A percentile compares a stretch with the other conserved stretches of the same genome.
These are phyloP conservation scores for Iguana delicatissima DNA, from an alignment of 2,797 vertebrate species.

Conservation along the genomic window DNA sequence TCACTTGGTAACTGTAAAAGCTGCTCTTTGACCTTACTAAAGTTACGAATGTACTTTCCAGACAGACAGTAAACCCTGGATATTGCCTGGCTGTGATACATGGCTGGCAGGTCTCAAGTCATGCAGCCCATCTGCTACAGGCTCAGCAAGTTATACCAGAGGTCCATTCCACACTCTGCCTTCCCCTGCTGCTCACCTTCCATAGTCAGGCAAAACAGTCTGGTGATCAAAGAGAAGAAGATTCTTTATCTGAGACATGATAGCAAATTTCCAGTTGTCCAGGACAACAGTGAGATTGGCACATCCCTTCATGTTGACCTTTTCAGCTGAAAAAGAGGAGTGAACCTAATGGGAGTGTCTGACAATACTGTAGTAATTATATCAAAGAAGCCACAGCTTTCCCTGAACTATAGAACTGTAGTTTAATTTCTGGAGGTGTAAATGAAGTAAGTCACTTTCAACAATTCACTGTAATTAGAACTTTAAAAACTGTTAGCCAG, in stretches of 20 bases:
- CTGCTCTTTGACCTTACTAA: no score
- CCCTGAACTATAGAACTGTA: background rate
- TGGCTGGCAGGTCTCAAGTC: background rate
- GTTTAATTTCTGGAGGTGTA: background rate
- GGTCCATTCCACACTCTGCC: accelerated
- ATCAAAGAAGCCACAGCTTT: background rate
- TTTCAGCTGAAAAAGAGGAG: slow-evolving; percentile 71
- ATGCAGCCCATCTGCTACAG: background rate
- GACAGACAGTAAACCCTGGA: background rate
- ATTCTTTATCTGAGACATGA: slow-evolving; percentile 88
- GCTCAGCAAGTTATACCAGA: background rate
- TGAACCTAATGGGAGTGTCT: background rate
- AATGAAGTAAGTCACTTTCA: background rate
- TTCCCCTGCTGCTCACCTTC: slow-evolving; percentile 77
- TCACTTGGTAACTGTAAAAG: no score
- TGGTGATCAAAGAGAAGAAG: slow-evolving; percentile 88
- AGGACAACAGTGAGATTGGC: slow-evolving; percentile 89
- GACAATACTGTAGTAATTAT: background rate
- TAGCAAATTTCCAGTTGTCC: slow-evolving; percentile 93
- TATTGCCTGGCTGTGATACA: background rate
- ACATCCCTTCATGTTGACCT: slow-evolving; percentile 77
- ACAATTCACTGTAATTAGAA: slow-evolving; percentile 1
- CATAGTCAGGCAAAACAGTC: slow-evolving; percentile 88
- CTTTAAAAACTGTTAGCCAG: background rate
- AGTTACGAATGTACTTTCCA: background rate